phyloP scores from a whole-genome alignment of 92 coral and sea anemone species.

The Porites divaricata region DNA sequence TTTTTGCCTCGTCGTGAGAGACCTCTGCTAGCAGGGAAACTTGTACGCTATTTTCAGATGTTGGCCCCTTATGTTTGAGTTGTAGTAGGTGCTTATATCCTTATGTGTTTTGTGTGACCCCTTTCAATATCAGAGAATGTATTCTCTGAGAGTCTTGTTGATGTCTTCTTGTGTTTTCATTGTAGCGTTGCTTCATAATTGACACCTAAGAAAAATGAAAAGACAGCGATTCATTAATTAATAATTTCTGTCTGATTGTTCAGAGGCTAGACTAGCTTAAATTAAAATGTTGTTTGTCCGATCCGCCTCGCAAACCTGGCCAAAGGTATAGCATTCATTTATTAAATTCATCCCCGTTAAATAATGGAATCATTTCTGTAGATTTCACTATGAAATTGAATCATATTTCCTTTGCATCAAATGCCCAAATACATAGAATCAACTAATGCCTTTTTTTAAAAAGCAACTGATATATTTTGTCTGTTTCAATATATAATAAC shows the following conservation, averaged over 20 bases:
- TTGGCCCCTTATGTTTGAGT: not conserved
- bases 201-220: not conserved
- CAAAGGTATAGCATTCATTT: too few species aligned
- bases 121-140: not conserved
- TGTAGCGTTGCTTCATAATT: not conserved
- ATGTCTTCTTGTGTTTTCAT: not conserved
- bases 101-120: conserved; percentile 20
- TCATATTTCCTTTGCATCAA: too few species aligned
- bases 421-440: not conserved
- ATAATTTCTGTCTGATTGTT: not conserved
- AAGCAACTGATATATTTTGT: too few species aligned
- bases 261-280: too few species aligned
- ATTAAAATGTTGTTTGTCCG: too few species aligned
- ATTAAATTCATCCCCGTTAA: conserved; percentile 1
- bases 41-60: not conserved
- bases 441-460: not conserved
- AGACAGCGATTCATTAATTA: conserved; percentile 2
- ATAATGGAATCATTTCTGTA: not conserved
- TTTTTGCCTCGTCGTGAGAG: too few species aligned
- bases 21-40: too few species aligned
- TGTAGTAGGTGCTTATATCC: not conserved
- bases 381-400: not conserved
- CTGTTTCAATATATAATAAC: too few species aligned
- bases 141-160: not conserved
- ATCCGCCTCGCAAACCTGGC: too few species aligned